Base-by-base conservation (phyloP, 2,113 vertebrate genomes). In the Syngnathus floridae region DNA sequence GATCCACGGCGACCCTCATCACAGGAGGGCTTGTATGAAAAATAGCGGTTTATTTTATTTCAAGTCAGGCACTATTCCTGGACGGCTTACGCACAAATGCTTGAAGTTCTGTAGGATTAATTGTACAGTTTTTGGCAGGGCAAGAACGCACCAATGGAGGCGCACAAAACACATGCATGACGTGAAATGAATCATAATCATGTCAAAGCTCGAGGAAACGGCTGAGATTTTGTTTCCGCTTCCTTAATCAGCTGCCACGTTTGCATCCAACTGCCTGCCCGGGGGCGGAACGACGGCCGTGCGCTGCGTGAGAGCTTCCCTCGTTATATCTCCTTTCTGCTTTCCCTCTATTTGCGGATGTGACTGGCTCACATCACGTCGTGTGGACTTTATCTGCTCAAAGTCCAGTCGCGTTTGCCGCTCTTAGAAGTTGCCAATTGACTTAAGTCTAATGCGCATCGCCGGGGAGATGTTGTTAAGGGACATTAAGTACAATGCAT, bases 211-310 rank as follows among this genome's bases (percentile, higher is more conserved):
- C 37, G 7, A 71, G 81, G 70, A 84, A 83, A 71, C 0, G n/a
- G 63, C 68, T 46, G 62, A 66, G 65, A 71, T 65, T 71, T 68
- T 48, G 55, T 73, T 85, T 84, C 80, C 78, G 77, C 82, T 72
- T 73, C 70, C 55, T 82, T 79, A 77, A 80, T 77, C 83, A 86
- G 79, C 83, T 81, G 84, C 79, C 62, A 19, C 14, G 45, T 77
- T 85, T 82, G 81, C 66, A 16, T 70, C 81, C 75, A 74, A 70
- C 75, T 79, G 78, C 66, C 68, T 70, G 79, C 79, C 83, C 37
- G 65, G 64, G 60, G 78, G 80, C 64, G 65, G 61, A 75, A 62
- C 40, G 43, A 46, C 31, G 70, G 76, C 72, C 19, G 4, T 12
- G 41, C 74, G 70, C 76, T 64, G 75, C 73, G 70, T 70, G 75